Base-by-base conservation (phyloP, 2,888 invertebrate species). In the Sphaerophoria rueppellii region DNA sequence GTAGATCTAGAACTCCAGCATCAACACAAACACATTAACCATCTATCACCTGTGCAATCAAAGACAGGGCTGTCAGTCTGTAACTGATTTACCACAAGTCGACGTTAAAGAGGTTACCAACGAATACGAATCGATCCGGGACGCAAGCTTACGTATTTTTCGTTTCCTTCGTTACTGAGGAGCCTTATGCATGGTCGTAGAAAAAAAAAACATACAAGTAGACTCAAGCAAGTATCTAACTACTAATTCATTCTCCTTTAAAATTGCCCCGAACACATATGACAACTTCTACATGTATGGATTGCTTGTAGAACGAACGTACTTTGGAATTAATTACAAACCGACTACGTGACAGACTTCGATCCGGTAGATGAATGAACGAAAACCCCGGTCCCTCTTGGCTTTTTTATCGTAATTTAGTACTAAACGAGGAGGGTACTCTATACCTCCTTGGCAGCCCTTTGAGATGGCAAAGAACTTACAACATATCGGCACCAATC, bases 311-410 rank as follows among this genome's bases (percentile, higher is more conserved):
- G 54, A n/a, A 43, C 43, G 40, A 60, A 50, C 58, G 57, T 78
- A 76, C 72, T 75, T 72, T 83, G 71, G 83, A 83, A 83, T 83
- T 83, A 79, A 83, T 83, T 83, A 83, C 79, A 61, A 72, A 61
- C 61, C 75, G 75, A 78, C 78, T 82, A 82, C 78, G 82, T 82
- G 82, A 82, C 78, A 74, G 82, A 78, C 78, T 75, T 75, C 75
- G 71, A 83, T 80, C 83, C 79, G 67, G 83, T 75, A 83, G 67
- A 80, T 83, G 83, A 83, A 83, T 83, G 79, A 80, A 83, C 71
- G 60, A 65, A 82, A 61, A 63, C 34, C 57, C 12, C 12, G 14
- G n/a, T 54, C 48, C 16, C 65, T 50, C 50, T 35, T 65, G 4
- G 65, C 46, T 46, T 60, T 76, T 54, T 55, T 46, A 55, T 73